Percentiles rank a stretch among this genome's conserved stretches.
Conservation (phyloP, 1,140 invertebrate species). For the Parasteatoda tepidariorum region DNA sequence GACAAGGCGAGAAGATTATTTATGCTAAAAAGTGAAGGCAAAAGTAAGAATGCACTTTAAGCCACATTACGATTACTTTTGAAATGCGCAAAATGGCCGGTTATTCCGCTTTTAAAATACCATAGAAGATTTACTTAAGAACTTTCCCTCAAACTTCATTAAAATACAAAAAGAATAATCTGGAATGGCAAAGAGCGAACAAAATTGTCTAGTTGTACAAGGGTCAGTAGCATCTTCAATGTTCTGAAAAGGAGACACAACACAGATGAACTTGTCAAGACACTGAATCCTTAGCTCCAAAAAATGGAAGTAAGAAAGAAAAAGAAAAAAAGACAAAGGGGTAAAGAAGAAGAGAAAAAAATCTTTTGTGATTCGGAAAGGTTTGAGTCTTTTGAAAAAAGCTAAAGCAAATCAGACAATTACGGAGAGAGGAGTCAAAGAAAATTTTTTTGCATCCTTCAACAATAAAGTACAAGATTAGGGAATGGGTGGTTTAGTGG, state of each 20-base stretch:
- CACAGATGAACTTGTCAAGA: background rate
- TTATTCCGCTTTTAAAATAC: no score
- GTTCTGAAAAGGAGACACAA: background rate
- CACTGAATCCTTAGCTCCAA: background rate
- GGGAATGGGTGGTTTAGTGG: background rate
- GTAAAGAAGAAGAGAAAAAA: slow-evolving; percentile 1
- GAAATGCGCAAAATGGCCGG: no score
- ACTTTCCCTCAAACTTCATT: background rate
- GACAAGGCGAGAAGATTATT: no score
- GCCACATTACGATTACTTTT: no score
- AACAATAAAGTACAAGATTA: slow-evolving; percentile 28
- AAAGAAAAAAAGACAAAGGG: slow-evolving; percentile 20
- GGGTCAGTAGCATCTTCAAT: background rate
- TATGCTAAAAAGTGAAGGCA: no score
- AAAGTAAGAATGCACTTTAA: no score
- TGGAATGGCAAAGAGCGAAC: background rate
- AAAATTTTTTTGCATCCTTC: slow-evolving; percentile 16
- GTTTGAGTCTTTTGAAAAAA: background rate
- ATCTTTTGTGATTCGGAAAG: background rate
- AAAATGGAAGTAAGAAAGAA: background rate
- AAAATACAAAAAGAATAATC: background rate
- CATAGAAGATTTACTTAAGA: slow-evolving; percentile 25
- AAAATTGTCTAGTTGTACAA: background rate
- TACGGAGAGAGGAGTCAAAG: slow-evolving; percentile 5
- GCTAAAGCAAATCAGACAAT: slow-evolving; percentile 17